These are phyloP conservation scores for Argynnis bischoffii DNA, from an alignment of 2,888 invertebrate genomes.

Conservation along the genomic window DNA sequence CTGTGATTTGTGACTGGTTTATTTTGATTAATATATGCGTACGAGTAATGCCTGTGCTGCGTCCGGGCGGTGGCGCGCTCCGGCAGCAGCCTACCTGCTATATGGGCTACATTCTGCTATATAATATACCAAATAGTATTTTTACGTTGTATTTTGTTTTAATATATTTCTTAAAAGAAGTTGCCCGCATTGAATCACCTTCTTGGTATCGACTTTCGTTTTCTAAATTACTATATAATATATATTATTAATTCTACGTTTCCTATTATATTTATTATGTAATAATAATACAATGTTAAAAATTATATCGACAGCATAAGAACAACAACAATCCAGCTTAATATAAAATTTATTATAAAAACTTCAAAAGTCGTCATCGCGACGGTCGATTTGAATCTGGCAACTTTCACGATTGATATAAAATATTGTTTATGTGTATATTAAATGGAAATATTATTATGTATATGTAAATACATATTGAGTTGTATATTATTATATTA, in stretches of 20 bases:
- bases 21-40: slow-evolving; percentile 78
- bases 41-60: slow-evolving; percentile 49
- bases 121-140: slow-evolving; percentile 82
- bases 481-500: slow-evolving; percentile 72
- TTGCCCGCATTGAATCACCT: slow-evolving; percentile 48
- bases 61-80: too few relatives aligned
- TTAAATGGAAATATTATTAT: slow-evolving; percentile 74
- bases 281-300: neutral
- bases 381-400: slow-evolving; percentile 44
- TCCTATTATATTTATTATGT: neutral
- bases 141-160: slow-evolving; percentile 80
- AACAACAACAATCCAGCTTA: neutral
- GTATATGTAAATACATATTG: slow-evolving; percentile 81
- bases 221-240: neutral
- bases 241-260: slow-evolving; percentile 1
- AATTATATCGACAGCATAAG: neutral
- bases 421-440: slow-evolving; percentile 77
- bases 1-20: slow-evolving; percentile 82
- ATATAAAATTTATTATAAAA: neutral
- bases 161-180: slow-evolving; percentile 68
- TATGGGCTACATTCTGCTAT: slow-evolving; percentile 80
- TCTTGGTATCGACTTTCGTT: slow-evolving; percentile 26
- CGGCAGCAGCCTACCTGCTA: slow-evolving; percentile 67
- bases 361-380: slow-evolving; percentile 39
- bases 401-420: slow-evolving; percentile 67